Evolutionary conservation across 1,140 invertebrate genomes (phyloP).

Genomic region (Muscidifurax raptorellus): DNA sequence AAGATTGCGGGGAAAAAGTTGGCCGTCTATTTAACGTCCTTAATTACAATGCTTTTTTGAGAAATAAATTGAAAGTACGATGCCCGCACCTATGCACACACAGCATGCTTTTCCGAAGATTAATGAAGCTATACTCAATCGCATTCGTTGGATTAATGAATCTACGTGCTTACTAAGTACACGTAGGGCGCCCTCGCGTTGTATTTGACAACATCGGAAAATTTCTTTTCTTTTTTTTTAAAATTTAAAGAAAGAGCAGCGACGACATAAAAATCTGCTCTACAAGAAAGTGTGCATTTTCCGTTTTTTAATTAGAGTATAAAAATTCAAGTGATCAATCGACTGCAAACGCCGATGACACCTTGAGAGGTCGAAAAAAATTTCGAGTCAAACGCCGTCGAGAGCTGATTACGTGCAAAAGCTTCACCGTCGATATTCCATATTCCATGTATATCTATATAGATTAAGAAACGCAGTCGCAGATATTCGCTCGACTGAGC

Average conservation of each 20-base stretch:
- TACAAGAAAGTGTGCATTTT: background rate
- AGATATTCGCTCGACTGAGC: constrained; percentile 6
- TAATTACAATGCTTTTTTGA: background rate
- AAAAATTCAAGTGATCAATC: no score
- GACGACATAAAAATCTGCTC: background rate
- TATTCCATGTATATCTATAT: no score
- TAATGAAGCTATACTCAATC: background rate
- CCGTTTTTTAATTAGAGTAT: no score
- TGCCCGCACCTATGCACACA: background rate
- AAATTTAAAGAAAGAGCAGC: background rate
- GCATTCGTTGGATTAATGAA: background rate
- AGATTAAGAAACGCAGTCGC: background rate
- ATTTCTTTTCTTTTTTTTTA: background rate
- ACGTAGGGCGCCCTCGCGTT: no score
- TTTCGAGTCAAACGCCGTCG: background rate
- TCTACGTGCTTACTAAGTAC: background rate
- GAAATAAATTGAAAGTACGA: background rate
- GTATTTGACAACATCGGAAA: background rate
- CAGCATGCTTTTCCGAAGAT: background rate
- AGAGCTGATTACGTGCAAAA: background rate
- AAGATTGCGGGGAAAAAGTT: background rate
- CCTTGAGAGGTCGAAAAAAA: no score
- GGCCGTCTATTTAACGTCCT: background rate
- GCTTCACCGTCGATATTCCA: no score
- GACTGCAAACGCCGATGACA: no score